Conservation (phyloP, 2,113 vertebrate genomes). For the Tursiops truncatus region DNA sequence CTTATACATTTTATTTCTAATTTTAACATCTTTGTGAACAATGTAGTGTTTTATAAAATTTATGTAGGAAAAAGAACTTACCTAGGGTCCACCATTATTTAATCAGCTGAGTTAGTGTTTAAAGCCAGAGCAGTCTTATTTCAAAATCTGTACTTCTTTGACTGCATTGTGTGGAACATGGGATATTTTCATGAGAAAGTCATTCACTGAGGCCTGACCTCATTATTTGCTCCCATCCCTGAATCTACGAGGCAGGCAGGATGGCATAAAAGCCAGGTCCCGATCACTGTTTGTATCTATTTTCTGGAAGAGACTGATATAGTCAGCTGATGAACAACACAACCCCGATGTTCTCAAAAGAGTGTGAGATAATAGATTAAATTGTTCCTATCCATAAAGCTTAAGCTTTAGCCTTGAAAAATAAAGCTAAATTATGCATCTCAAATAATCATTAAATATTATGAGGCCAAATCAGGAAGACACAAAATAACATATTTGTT, state of each 20-base stretch:
- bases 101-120: background rate
- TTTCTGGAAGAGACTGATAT: background rate
- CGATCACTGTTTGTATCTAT: background rate
- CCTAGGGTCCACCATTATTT: background rate
- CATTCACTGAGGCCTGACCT: background rate
- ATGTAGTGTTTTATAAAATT: background rate
- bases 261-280: background rate
- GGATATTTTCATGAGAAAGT: constrained; percentile 15
- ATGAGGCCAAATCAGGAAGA: background rate
- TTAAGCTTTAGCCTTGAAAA: constrained; percentile 41
- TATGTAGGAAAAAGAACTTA: background rate
- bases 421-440: background rate
- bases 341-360: background rate
- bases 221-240: background rate
- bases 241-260: background rate
- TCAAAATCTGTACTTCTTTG: background rate
- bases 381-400: background rate
- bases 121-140: background rate
- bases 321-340: background rate
- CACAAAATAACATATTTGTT: background rate
- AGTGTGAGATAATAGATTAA: background rate
- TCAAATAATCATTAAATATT: constrained; percentile 4
- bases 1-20: background rate
- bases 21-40: background rate
- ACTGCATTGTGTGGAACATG: background rate